phyloP scores from a whole-genome alignment of 2,113 vertebrate genomes.

The Paramisgurnus dabryanus region DNA sequence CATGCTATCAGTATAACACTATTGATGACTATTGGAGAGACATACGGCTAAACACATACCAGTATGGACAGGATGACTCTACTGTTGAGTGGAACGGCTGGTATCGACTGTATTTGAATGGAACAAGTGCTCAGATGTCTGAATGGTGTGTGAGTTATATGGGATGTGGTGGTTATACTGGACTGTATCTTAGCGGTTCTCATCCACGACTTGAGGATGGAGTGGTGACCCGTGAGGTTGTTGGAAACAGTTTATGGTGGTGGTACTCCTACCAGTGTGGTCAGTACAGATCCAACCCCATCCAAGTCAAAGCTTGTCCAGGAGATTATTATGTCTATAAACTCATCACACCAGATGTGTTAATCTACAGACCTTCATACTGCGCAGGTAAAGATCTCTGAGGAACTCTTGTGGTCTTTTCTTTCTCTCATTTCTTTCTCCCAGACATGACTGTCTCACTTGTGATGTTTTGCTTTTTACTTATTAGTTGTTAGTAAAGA shows the following conservation, averaged over 20 bases:
- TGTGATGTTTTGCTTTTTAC: too few relatives aligned
- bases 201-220: constrained; percentile 33
- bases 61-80: background rate
- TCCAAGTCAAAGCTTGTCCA: constrained; percentile 7
- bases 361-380: background rate
- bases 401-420: too few relatives aligned
- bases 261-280: background rate
- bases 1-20: constrained; percentile 14
- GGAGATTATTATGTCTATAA: constrained; percentile 3
- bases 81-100: constrained; percentile 22
- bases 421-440: too few relatives aligned
- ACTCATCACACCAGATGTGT: background rate
- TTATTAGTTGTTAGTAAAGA: too few relatives aligned
- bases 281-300: background rate
- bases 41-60: background rate
- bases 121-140: constrained; percentile 25
- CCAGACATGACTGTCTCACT: too few relatives aligned
- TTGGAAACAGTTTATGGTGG: background rate
- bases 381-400: background rate
- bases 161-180: background rate
- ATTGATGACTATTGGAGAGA: constrained; percentile 20
- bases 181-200: constrained; percentile 6
- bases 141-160: constrained; percentile 3
- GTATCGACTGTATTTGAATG: constrained; percentile 25
- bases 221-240: background rate